These are phyloP conservation scores for Limnephilus lunatus DNA, from an alignment of 2,888 invertebrate genomes.

Conservation along the genomic window DNA sequence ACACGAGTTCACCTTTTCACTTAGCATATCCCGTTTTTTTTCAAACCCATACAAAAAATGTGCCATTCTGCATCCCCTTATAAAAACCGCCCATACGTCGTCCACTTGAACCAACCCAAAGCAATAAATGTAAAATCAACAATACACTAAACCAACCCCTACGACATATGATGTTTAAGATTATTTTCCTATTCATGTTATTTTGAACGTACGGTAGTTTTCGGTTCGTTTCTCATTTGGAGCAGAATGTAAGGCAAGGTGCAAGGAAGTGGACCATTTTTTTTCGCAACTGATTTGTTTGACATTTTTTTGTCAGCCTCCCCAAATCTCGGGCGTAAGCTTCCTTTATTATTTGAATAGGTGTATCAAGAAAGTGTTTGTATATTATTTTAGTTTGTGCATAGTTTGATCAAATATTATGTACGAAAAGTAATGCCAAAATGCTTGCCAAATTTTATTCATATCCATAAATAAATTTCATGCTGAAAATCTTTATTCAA, in stretches of 20 bases:
- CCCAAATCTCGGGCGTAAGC: constrained; percentile 33
- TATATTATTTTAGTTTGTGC: not conserved
- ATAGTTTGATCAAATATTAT: not conserved
- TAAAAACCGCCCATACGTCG: constrained; percentile 33
- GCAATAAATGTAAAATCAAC: not conserved
- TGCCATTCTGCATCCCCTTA: constrained; percentile 23
- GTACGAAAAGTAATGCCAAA: not conserved
- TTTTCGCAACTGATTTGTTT: constrained; percentile 61
- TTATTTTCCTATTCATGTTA: not conserved
- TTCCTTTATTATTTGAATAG: constrained; percentile 30
- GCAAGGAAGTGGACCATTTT: constrained; percentile 66
- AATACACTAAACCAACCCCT: not conserved
- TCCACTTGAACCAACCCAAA: constrained; percentile 26
- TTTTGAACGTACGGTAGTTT: not conserved
- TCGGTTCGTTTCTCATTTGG: not conserved
- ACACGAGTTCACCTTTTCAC: constrained; percentile 47
- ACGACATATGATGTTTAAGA: not conserved
- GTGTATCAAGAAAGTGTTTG: not conserved
- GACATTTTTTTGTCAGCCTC: constrained; percentile 53
- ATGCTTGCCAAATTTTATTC: not conserved
- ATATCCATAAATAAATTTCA: no score
- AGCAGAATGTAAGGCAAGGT: constrained; percentile 60
- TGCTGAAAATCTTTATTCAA: no score
- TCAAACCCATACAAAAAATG: constrained; percentile 26
- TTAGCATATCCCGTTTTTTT: constrained; percentile 54